These are phyloP conservation scores for Ceratina australensis DNA, from an alignment of 1,140 invertebrate genomes.

Conservation along the genomic window DNA sequence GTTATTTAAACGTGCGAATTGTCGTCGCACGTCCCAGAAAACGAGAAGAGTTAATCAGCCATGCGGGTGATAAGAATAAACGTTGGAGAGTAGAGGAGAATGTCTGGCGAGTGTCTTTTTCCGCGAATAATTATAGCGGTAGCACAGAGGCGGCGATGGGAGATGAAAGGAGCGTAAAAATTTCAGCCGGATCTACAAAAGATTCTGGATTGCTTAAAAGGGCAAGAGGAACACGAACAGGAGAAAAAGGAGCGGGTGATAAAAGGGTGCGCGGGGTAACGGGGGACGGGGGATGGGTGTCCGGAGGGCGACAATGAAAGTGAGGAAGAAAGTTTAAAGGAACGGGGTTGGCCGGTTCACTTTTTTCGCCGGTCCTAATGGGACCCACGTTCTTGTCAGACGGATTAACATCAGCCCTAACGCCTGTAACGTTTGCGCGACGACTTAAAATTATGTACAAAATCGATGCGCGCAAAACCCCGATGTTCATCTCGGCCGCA, in stretches of 20 bases:
- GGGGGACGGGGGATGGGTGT: too few relatives aligned
- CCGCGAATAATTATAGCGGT: conserved; percentile 28
- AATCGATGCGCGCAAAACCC: too few relatives aligned
- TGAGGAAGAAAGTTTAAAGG: conserved; percentile 59
- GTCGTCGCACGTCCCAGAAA: background rate
- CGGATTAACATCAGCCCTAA: conserved; percentile 35
- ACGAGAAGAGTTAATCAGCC: conserved; percentile 21
- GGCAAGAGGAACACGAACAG: conserved; percentile 24
- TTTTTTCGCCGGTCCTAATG: conserved; percentile 23
- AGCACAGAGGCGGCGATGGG: background rate
- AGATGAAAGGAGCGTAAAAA: conserved; percentile 38
- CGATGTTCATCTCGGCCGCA: conserved; percentile 33
- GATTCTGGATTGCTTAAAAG: conserved; percentile 36
- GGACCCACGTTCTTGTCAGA: conserved; percentile 25
- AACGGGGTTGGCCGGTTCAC: conserved; percentile 40
- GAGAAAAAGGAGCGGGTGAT: background rate
- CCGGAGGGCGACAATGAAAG: conserved; percentile 62
- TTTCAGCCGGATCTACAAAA: conserved; percentile 32
- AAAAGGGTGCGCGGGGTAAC: conserved; percentile 38
- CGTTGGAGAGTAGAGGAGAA: conserved; percentile 2
- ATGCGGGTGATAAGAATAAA: conserved; percentile 8
- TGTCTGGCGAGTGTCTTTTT: conserved; percentile 22
- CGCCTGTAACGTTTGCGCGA: conserved; percentile 15
- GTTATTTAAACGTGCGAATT: background rate
- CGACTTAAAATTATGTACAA: background rate